Conservation (phyloP, 2,888 invertebrate species). For the Hydropsyche betteni region DNA sequence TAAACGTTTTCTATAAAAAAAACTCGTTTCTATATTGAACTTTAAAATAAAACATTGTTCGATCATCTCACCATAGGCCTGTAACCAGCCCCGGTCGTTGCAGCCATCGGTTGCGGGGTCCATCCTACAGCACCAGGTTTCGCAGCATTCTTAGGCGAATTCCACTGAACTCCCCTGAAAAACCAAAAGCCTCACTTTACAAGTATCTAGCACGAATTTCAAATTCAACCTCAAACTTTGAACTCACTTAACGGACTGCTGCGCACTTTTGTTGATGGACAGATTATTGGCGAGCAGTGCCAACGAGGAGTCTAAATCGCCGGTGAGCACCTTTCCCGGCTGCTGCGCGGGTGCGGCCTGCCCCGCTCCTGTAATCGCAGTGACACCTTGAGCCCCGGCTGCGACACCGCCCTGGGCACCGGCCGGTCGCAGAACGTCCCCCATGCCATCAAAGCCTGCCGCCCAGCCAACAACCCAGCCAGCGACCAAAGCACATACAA, state of each 20-base stretch:
- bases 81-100: constrained; percentile 87
- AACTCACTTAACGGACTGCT: constrained; percentile 77
- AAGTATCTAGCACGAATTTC: background rate
- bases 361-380: constrained; percentile 51
- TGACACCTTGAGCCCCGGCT: constrained; percentile 50
- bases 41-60: no score
- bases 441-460: constrained; percentile 77
- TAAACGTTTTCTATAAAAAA: no score
- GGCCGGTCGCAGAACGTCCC: constrained; percentile 74
- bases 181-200: background rate
- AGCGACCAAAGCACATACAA: constrained; percentile 42
- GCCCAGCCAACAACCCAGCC: constrained; percentile 43
- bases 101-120: constrained; percentile 90
- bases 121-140: constrained; percentile 78
- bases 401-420: constrained; percentile 53
- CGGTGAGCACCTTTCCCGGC: constrained; percentile 82
- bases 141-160: constrained; percentile 86
- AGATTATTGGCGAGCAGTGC: constrained; percentile 94
- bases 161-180: constrained; percentile 87
- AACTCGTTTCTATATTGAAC: no score
- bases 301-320: constrained; percentile 93
- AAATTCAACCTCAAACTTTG: background rate
- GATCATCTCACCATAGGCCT: constrained; percentile 80
- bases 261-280: constrained; percentile 81
- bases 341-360: constrained; percentile 56